Evolutionary conservation across 2,113 vertebrate genomes (phyloP), one percentile per base, ranked within the genome.

Genomic region (Leptobrachium leishanense): DNA sequence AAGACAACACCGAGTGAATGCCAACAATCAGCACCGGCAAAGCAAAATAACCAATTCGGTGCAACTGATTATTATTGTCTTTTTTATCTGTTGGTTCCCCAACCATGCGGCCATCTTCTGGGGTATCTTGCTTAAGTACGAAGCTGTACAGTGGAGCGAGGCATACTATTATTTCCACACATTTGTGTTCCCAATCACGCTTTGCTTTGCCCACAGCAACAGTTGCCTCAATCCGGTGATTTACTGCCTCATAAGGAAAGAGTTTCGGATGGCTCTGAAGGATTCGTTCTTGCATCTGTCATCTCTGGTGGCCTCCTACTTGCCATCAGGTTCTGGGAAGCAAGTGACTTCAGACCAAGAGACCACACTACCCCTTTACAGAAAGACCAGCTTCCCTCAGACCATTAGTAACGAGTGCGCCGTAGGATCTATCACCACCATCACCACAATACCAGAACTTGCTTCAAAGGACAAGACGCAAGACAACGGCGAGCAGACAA

Each of bases 41-140:
- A 92, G 91, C 82, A 91, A 88, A 83, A 88, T 94, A 76, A 94
- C 93, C 62, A 88, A 86, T 75, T 94, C 91, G 0, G 87, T 94
- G 72, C 91, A 90, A 72, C 86, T 94, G 2, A 90, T 94, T 6
- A 92, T 94, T 5, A 82, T 94, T 20, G 90, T 91, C 63, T 94
- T 94, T 76, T 94, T 94, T 83, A 11, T 94, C 72, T 94, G 93
- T 84, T 94, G 93, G 92, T 89, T 94, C 74, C 93, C 93, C 50
- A 94, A 94, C 82, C 93, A 94, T 80, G 92, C 93, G 0, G 86
- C 93, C 72, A 94, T 92, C 4, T 75, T 93, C 54, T 94, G 93
- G 93, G 91, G 93, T 1, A 89, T 92, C 68, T 81, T 94, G 2
- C 92, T 94, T 76, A 94, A 94, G 79, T 92, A 92, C 40, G 91